phyloP scores from a whole-genome alignment of 1,140 invertebrate species.

The Pinna nobilis region DNA sequence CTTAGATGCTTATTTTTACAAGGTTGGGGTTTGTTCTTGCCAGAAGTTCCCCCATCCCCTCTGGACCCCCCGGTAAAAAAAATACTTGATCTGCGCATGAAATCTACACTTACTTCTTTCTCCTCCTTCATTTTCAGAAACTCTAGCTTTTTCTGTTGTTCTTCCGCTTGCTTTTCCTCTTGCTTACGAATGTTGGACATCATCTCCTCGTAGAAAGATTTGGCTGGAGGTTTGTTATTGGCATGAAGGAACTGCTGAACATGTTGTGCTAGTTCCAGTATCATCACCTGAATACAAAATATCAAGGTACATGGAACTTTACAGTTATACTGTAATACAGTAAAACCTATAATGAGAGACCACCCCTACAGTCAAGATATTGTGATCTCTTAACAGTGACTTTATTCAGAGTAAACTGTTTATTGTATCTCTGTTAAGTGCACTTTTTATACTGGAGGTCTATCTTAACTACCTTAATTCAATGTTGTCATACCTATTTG shows the following conservation, averaged over 20 bases:
- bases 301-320: too few species aligned
- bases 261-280: conserved; percentile 83
- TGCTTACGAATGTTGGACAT: conserved; percentile 80
- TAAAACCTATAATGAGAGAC: too few species aligned
- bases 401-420: too few species aligned
- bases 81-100: background rate
- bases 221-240: conserved; percentile 83
- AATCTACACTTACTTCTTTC: conserved; percentile 61
- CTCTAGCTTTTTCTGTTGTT: conserved; percentile 77
- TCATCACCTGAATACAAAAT: conserved; percentile 80
- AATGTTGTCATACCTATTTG: too few species aligned
- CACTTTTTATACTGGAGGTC: too few species aligned
- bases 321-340: too few species aligned
- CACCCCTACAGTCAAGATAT: too few species aligned
- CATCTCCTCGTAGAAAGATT: conserved; percentile 91
- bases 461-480: too few species aligned
- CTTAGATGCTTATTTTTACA: background rate
- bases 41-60: background rate
- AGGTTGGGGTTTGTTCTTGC: background rate
- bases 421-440: too few species aligned
- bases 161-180: conserved; percentile 71
- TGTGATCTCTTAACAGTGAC: too few species aligned
- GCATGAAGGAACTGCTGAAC: conserved; percentile 82
- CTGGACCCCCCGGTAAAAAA: background rate
- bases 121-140: conserved; percentile 79